A percentile compares a stretch with the other conserved stretches of the same genome.
These are phyloP conservation scores for Gastracanthus pulcherrimus DNA, from an alignment of 2,888 invertebrate genomes.

Conservation along the genomic window DNA sequence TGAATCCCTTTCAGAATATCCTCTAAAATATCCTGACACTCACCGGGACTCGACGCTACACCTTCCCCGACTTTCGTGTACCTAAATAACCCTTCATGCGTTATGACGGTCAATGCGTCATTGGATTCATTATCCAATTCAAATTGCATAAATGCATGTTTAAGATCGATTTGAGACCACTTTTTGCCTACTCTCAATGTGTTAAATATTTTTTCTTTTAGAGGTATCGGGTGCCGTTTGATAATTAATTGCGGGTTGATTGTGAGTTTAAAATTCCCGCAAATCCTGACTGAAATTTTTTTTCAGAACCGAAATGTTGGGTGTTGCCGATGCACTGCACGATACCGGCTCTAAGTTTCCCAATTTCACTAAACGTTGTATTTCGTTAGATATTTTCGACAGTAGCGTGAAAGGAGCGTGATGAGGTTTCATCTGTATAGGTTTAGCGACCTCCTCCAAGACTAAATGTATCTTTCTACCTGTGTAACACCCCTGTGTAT, in stretches of 20 bases:
- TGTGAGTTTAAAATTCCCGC: slow-evolving; percentile 64
- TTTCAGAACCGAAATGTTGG: slow-evolving; percentile 63
- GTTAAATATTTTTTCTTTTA: slow-evolving; percentile 63
- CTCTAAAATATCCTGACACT: no score
- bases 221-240: slow-evolving; percentile 64
- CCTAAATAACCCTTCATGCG: slow-evolving; percentile 72
- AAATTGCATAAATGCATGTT: no score
- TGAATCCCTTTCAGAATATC: no score
- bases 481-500: no score
- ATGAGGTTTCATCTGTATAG: slow-evolving; percentile 60
- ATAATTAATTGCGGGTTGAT: slow-evolving; percentile 62
- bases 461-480: slow-evolving; percentile 56
- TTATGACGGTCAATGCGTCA: slow-evolving; percentile 69
- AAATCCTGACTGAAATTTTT: slow-evolving; percentile 61
- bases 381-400: slow-evolving; percentile 49
- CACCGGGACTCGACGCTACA: no score
- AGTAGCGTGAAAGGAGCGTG: slow-evolving; percentile 59
- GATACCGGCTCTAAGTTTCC: no score
- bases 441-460: slow-evolving; percentile 57
- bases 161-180: no score
- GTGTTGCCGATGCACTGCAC: no score
- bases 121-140: slow-evolving; percentile 66
- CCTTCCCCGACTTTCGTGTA: no score
- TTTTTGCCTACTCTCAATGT: slow-evolving; percentile 64
- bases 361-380: slow-evolving; percentile 59